Percentiles rank a stretch among this genome's conserved stretches.
These are phyloP conservation scores for Drosophila atripex DNA, from an alignment of 2,888 invertebrate species.

Conservation along the genomic window DNA sequence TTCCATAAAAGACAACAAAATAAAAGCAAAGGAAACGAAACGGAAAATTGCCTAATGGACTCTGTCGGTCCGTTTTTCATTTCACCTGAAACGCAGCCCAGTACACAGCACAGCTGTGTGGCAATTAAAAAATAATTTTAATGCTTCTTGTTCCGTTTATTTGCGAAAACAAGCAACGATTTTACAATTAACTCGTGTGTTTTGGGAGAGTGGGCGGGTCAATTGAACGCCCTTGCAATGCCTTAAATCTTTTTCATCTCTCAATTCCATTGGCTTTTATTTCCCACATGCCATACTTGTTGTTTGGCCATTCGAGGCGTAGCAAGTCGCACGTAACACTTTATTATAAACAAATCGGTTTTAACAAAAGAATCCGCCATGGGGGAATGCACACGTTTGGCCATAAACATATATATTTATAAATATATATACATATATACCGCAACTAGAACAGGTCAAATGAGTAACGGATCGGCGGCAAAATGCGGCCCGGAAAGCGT, in stretches of 20 bases:
- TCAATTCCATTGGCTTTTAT: slow-evolving; percentile 13
- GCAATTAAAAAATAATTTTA: slow-evolving; percentile 74
- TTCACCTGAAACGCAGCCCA: slow-evolving; percentile 2
- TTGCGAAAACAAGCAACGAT: slow-evolving; percentile 49
- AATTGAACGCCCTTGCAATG: slow-evolving; percentile 29
- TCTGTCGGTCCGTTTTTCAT: slow-evolving; percentile 43
- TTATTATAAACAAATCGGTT: slow-evolving; percentile 65
- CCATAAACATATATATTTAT: slow-evolving; percentile 17
- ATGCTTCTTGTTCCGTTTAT: slow-evolving; percentile 57
- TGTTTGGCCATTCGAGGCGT: slow-evolving; percentile 33
- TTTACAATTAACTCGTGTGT: slow-evolving; percentile 36
- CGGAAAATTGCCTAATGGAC: slow-evolving; percentile 70
- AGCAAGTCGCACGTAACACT: slow-evolving; percentile 61
- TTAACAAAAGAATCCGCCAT: slow-evolving; percentile 39
- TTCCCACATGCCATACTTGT: slow-evolving; percentile 13
- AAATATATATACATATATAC: slow-evolving; percentile 19
- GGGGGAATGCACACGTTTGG: slow-evolving; percentile 11
- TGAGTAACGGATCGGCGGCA: slow-evolving; percentile 10
- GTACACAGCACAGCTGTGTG: slow-evolving; percentile 49
- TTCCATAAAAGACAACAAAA: slow-evolving; percentile 28
- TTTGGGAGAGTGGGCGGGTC: slow-evolving; percentile 16
- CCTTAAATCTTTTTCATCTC: slow-evolving; percentile 68
- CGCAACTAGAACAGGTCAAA: slow-evolving; percentile 67
- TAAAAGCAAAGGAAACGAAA: slow-evolving; percentile 44
- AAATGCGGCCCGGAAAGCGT: slow-evolving; percentile 29